phyloP scores from a whole-genome alignment of 2,113 vertebrate genomes.

The Fregata magnificens region DNA sequence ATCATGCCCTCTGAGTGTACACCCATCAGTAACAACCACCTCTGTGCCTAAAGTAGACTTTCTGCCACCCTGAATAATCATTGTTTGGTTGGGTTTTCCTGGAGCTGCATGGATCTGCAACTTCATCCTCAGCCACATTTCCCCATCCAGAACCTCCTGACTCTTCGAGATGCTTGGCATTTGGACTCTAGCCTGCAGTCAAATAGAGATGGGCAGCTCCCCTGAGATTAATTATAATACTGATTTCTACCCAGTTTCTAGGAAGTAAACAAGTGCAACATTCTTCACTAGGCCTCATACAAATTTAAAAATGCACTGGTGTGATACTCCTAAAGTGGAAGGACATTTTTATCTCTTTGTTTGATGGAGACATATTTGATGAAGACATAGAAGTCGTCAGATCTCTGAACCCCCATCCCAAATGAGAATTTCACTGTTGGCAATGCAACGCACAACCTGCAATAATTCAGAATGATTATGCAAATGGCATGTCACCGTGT shows the following conservation, averaged over 20 bases:
- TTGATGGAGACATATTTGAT: background rate
- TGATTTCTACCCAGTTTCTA: background rate
- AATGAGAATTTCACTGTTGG: background rate
- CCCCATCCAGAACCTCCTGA: background rate
- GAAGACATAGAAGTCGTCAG: background rate
- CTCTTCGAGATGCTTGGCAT: background rate
- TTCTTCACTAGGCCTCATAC: background rate
- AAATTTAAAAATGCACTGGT: background rate
- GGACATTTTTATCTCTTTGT: background rate
- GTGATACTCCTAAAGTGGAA: background rate
- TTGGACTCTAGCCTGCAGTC: background rate
- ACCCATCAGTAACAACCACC: background rate
- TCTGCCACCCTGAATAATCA: background rate
- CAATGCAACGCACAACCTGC: background rate
- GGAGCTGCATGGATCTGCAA: background rate
- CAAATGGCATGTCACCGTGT: background rate
- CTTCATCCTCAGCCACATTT: background rate
- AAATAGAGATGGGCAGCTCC: background rate
- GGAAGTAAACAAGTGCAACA: background rate
- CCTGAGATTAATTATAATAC: background rate
- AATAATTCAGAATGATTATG: constrained; percentile 35
- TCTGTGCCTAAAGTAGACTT: background rate
- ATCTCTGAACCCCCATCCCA: background rate
- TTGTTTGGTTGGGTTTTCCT: background rate
- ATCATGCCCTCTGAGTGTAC: background rate